A percentile compares a stretch with the other conserved stretches of the same genome.
These are phyloP conservation scores for Oxygymnocypris stewartii DNA, from an alignment of 2,113 vertebrate genomes.

Conservation along the genomic window DNA sequence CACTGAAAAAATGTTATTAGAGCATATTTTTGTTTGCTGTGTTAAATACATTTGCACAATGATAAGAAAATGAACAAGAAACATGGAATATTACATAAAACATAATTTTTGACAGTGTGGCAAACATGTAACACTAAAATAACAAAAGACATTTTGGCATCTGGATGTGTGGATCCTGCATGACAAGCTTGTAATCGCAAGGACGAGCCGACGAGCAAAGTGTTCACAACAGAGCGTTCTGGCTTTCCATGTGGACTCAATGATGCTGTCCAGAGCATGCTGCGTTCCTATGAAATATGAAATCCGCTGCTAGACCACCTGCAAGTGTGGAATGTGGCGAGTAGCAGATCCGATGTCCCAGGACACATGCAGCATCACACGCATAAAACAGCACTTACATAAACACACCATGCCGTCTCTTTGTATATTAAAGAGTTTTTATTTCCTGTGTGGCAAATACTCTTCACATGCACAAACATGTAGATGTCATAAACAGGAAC, in stretches of 20 bases:
- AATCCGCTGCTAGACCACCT: slow-evolving; percentile 93
- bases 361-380: slow-evolving; percentile 68
- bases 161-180: slow-evolving; percentile 54
- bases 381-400: slow-evolving; percentile 50
- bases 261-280: slow-evolving; percentile 89
- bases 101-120: too few relatives aligned
- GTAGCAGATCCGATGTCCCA: slow-evolving; percentile 72
- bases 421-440: not conserved
- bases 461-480: not conserved
- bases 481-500: not conserved
- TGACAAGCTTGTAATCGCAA: slow-evolving; percentile 89
- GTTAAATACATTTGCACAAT: not conserved
- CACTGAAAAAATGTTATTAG: not conserved
- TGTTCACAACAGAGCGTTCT: slow-evolving; percentile 94
- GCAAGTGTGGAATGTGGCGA: slow-evolving; percentile 76
- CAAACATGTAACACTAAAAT: slow-evolving; percentile 57
- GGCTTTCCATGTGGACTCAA: slow-evolving; percentile 96
- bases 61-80: slow-evolving; percentile 4
- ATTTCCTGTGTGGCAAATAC: not conserved
- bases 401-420: slow-evolving; percentile 35
- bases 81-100: not conserved
- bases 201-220: slow-evolving; percentile 78
- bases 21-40: not conserved
- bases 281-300: slow-evolving; percentile 95
- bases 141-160: slow-evolving; percentile 45